Evolutionary conservation across 2,888 invertebrate genomes (phyloP).

Genomic region (Spisula subtruncata): DNA sequence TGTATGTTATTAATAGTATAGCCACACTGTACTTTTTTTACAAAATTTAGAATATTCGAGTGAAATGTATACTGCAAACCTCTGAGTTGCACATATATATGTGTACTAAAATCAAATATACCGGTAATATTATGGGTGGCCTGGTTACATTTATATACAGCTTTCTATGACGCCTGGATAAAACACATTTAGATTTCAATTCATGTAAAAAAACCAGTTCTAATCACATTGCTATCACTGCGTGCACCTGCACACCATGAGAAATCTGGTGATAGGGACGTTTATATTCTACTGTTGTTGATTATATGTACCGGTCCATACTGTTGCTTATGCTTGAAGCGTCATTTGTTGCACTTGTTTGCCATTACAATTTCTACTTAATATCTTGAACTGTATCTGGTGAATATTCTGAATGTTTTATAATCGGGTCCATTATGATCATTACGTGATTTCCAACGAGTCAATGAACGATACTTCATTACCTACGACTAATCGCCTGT

Average conservation of each 20-base stretch:
- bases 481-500: too few species aligned
- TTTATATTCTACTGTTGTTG: background rate
- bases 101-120: background rate
- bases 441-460: background rate
- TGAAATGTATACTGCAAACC: background rate
- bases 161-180: background rate
- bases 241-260: background rate
- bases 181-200: constrained; percentile 15
- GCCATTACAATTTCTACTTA: background rate
- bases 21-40: too few species aligned
- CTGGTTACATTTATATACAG: background rate
- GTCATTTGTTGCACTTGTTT: background rate
- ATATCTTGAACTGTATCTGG: background rate
- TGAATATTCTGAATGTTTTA: background rate
- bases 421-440: background rate
- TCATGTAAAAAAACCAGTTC: background rate
- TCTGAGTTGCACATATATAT: background rate
- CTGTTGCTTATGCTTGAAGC: background rate
- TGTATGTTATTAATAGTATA: too few species aligned
- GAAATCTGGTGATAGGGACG: background rate
- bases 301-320: background rate
- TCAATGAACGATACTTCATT: background rate
- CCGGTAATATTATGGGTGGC: background rate
- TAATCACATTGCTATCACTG: background rate
- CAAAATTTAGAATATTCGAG: too few species aligned